Base-by-base conservation (phyloP, 1,140 invertebrate genomes). In the Riptortus pedestris region DNA sequence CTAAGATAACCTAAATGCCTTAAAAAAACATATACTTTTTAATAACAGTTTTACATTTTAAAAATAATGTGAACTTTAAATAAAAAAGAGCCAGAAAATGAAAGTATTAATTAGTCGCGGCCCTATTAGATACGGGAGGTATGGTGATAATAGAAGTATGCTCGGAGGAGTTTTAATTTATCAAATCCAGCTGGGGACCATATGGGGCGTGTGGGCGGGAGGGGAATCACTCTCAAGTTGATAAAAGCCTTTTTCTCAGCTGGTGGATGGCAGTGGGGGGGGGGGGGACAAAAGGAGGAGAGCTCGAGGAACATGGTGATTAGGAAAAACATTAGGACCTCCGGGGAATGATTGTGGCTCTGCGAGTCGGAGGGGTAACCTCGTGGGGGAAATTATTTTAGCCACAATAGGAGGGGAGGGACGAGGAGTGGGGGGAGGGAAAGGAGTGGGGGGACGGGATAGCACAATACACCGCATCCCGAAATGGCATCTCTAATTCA, bases 351-450 rank as follows among this genome's bases (percentile, higher is more conserved):
- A 47, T 47, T 47, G 45, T 47, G 45, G 45, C 18, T 22, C 51
- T 18, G 51, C 14, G 24, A 24, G 22, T 12, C 1, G 48, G 48
- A 18, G 18, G 48, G 24, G 51, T 55, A 55, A 55, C 51, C 51
- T 55, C 51, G 51, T 55, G 51, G 51, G 51, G 20, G 51, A 55
- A 55, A 55, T 55, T 55, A 55, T 55, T 55, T 55, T 55, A 55
- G 51, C 20, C 51, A 55, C 51, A 55, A 55, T 55, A 24, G 51
- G 14, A 12, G 51, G 51, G 51, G 22, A 24, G 51, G 3, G 4
- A n/a, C n/a, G n/a, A n/a, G n/a, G n/a, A n/a, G n/a, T n/a, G 18
- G 51, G 51, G 4, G 51, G 4, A 1, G 18, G 24, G 51, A 55
- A 24, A 55, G 22, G 18, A 24, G 51, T 9, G 4, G 18, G 51